Evolutionary conservation across 2,888 invertebrate genomes (phyloP).

Genomic region (Sialis lutaria): DNA sequence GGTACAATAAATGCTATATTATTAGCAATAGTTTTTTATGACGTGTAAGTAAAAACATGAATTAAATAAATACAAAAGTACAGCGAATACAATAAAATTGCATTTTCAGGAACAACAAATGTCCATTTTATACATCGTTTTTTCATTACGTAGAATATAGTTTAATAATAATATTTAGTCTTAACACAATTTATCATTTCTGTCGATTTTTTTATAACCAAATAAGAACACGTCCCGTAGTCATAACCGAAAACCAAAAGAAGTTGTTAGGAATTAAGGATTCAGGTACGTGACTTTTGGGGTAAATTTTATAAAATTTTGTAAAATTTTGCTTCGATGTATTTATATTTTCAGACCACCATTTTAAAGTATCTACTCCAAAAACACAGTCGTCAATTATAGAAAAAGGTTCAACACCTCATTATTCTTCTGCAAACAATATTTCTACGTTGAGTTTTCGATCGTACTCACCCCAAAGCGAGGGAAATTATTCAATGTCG

Average conservation of each 20-base stretch:
- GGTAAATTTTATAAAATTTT: not conserved
- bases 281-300: constrained; percentile 16
- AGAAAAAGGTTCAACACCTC: constrained; percentile 3
- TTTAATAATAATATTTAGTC: constrained; percentile 24
- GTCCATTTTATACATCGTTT: constrained; percentile 26
- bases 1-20: constrained; percentile 35
- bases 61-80: too few relatives aligned
- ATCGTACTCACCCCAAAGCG: constrained; percentile 19
- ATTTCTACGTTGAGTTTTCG: constrained; percentile 23
- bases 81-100: constrained; percentile 10
- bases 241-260: constrained; percentile 31
- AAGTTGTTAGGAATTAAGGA: constrained; percentile 32
- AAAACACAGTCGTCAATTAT: constrained; percentile 2
- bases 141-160: constrained; percentile 26
- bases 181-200: constrained; percentile 34
- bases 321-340: constrained; percentile 10
- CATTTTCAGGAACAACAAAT: constrained; percentile 23
- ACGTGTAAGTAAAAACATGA: constrained; percentile 32
- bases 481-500: constrained; percentile 17
- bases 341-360: constrained; percentile 12
- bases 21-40: constrained; percentile 34
- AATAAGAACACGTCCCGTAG: constrained; percentile 25
- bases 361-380: constrained; percentile 11
- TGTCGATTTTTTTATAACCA: constrained; percentile 26
- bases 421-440: constrained; percentile 20